A percentile compares a stretch with the other conserved stretches of the same genome.
Conservation (phyloP, 2,113 vertebrate genomes). For the Osmerus eperlanus region DNA sequence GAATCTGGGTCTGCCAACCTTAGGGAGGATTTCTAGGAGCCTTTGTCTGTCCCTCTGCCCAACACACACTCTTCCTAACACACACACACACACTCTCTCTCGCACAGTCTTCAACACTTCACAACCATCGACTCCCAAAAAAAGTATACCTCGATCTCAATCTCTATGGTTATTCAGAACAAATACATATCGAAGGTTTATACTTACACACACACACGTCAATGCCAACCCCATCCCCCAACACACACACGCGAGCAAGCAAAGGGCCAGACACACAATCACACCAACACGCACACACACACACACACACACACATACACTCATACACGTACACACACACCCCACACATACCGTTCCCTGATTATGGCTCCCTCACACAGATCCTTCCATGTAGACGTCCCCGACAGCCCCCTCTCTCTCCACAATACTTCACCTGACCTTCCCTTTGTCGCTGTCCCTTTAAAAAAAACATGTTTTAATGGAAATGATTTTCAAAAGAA, state of each 20-base stretch:
- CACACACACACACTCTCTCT: not conserved
- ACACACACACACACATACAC: conserved; percentile 22
- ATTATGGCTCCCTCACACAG: conserved; percentile 26
- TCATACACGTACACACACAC: conserved; percentile 25
- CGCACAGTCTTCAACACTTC: conserved; percentile 16
- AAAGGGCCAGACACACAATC: not conserved
- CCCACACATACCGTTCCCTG: conserved; percentile 8
- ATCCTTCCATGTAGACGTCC: conserved; percentile 53
- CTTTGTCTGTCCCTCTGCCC: not conserved
- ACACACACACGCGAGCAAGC: not conserved
- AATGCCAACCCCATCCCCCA: too few species aligned
- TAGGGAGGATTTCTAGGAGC: not conserved
- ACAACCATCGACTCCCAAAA: too few species aligned
- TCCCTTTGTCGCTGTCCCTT: conserved; percentile 75
- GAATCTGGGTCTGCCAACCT: not conserved
- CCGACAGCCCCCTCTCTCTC: conserved; percentile 60
- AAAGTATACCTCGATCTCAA: not conserved
- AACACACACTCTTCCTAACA: not conserved
- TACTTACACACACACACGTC: conserved; percentile 3
- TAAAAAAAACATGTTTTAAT: conserved; percentile 78
- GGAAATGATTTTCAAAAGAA: conserved; percentile 82
- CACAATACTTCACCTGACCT: conserved; percentile 76
- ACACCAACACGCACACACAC: not conserved
- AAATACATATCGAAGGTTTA: conserved; percentile 39
- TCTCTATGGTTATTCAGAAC: conserved; percentile 61